These are phyloP conservation scores for Gymnobelideus leadbeateri DNA, from an alignment of 2,113 vertebrate species.

Conservation along the genomic window DNA sequence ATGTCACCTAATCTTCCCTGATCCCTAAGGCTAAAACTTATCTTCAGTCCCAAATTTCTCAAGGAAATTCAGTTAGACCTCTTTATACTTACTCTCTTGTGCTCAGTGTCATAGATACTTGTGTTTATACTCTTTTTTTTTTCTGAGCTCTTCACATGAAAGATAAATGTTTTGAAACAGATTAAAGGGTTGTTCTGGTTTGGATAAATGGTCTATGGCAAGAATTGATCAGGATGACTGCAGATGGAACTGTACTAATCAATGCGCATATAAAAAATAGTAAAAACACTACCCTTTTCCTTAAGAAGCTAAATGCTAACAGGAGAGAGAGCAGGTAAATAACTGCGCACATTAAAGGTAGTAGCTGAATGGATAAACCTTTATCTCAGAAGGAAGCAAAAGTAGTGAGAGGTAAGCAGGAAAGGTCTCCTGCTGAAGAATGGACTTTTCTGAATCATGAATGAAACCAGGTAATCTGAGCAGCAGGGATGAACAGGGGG, in stretches of 20 bases:
- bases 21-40: background rate
- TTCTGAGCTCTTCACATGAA: background rate
- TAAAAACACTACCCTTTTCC: background rate
- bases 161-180: background rate
- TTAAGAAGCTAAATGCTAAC: background rate
- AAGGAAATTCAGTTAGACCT: background rate
- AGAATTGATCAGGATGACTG: no score
- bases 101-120: background rate
- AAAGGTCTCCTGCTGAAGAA: background rate
- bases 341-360: background rate
- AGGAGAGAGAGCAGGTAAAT: background rate
- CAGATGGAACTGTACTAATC: background rate
- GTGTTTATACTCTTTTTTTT: background rate
- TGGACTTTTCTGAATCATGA: background rate
- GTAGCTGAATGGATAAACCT: no score
- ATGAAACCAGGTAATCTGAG: background rate
- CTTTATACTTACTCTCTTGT: background rate
- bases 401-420: no score
- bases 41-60: background rate
- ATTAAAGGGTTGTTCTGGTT: background rate
- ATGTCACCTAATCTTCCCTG: background rate
- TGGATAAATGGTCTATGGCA: background rate
- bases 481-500: background rate
- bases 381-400: no score
- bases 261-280: background rate